Conservation (phyloP, 1,140 invertebrate species). For the Eciton burchellii region DNA sequence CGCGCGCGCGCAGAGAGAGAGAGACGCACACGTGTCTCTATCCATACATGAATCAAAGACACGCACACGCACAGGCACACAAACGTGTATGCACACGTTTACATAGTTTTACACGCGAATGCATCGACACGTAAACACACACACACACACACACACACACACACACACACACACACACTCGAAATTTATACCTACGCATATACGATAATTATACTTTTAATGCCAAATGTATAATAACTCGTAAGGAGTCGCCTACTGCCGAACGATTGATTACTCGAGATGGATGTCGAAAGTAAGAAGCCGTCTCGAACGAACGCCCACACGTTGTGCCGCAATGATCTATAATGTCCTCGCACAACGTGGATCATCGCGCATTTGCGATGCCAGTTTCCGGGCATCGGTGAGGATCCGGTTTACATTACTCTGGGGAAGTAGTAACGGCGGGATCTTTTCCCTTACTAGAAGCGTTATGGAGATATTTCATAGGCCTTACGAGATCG, state of each 20-base stretch:
- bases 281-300: constrained; percentile 18
- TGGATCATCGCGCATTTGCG: constrained; percentile 32
- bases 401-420: constrained; percentile 16
- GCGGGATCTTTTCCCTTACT: background rate
- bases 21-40: constrained; percentile 11
- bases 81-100: background rate
- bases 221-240: constrained; percentile 86
- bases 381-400: constrained; percentile 33
- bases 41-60: background rate
- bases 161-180: constrained; percentile 53
- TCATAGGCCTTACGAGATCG: background rate
- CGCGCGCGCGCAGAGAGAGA: too few species aligned
- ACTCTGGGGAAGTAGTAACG: background rate
- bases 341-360: constrained; percentile 46
- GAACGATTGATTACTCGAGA: constrained; percentile 54
- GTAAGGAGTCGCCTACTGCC: constrained; percentile 68
- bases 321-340: constrained; percentile 9
- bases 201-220: constrained; percentile 84
- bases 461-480: constrained; percentile 12
- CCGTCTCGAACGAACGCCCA: constrained; percentile 39
- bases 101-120: background rate
- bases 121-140: constrained; percentile 1
- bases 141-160: constrained; percentile 7
- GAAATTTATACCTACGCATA: constrained; percentile 84
- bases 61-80: constrained; percentile 15